Percentiles rank a stretch among this genome's conserved stretches.
Evolutionary conservation across 2,797 vertebrate species (phyloP).

Genomic region (Dallia pectoralis): DNA sequence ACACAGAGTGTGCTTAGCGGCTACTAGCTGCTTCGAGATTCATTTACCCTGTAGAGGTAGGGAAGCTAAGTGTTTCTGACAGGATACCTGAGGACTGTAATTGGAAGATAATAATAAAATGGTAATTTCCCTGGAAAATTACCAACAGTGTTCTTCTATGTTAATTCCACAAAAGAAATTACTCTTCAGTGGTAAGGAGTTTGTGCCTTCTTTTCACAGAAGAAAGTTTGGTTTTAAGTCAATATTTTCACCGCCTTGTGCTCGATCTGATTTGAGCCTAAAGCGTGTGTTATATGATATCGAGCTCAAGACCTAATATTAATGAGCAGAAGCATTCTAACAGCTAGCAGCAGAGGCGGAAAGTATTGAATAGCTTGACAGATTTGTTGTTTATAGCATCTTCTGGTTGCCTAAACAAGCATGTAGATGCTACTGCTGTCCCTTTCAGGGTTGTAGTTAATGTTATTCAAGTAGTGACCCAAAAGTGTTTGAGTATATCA

Average conservation of each 20-base stretch:
- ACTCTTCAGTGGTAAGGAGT: neutral
- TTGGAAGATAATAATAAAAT: conserved; percentile 2
- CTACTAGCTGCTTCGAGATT: neutral
- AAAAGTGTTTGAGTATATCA: conserved; percentile 56
- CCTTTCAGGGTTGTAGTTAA: conserved; percentile 9
- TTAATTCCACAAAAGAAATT: neutral
- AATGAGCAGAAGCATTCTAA: neutral
- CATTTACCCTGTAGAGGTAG: conserved; percentile 1
- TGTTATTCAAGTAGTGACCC: conserved; percentile 36
- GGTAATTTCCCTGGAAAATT: conserved; percentile 1
- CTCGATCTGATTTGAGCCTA: neutral
- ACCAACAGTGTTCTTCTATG: neutral
- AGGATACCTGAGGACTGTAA: conserved; percentile 1
- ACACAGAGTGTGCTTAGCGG: neutral
- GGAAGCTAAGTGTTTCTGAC: conserved; percentile 10
- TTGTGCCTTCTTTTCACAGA: neutral
- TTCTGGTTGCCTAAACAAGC: neutral
- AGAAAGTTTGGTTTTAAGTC: neutral
- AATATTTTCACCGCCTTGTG: neutral
- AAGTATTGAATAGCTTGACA: neutral
- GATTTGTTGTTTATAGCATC: neutral
- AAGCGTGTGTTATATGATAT: neutral
- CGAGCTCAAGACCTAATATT: neutral
- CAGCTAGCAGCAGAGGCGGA: neutral
- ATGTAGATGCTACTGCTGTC: neutral